These are phyloP conservation scores for Tiliacea aurago DNA, from an alignment of 2,888 invertebrate genomes.

Conservation along the genomic window DNA sequence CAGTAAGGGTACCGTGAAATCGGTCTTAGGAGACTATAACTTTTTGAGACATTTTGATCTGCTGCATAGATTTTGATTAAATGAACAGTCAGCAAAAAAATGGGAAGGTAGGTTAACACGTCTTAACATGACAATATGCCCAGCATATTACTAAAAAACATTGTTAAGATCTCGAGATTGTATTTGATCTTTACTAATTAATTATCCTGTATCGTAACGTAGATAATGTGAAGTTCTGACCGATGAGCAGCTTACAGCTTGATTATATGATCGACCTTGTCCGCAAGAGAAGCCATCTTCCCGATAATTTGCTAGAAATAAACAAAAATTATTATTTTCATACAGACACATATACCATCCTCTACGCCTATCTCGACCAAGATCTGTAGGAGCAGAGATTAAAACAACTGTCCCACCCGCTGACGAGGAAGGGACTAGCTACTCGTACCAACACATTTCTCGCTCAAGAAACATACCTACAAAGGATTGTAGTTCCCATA, in stretches of 20 bases:
- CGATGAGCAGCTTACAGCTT: slow-evolving; percentile 1
- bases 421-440: not conserved
- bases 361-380: not conserved
- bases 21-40: no score
- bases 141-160: slow-evolving; percentile 3
- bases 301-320: slow-evolving; percentile 40
- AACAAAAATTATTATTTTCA: slow-evolving; percentile 19
- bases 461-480: not conserved
- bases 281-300: slow-evolving; percentile 32
- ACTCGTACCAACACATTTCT: no score
- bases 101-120: no score
- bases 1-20: no score
- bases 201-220: slow-evolving; percentile 6
- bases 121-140: not conserved
- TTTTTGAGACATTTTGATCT: no score
- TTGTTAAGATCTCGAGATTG: slow-evolving; percentile 16
- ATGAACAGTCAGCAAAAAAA: no score
- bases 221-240: not conserved
- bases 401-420: no score
- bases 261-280: slow-evolving; percentile 23
- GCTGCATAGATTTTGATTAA: no score
- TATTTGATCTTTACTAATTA: slow-evolving; percentile 15
- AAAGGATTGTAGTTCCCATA: not conserved
- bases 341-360: not conserved
- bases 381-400: not conserved